Base-by-base conservation (phyloP, 2,888 invertebrate species). In the Oscheius sp. region DNA sequence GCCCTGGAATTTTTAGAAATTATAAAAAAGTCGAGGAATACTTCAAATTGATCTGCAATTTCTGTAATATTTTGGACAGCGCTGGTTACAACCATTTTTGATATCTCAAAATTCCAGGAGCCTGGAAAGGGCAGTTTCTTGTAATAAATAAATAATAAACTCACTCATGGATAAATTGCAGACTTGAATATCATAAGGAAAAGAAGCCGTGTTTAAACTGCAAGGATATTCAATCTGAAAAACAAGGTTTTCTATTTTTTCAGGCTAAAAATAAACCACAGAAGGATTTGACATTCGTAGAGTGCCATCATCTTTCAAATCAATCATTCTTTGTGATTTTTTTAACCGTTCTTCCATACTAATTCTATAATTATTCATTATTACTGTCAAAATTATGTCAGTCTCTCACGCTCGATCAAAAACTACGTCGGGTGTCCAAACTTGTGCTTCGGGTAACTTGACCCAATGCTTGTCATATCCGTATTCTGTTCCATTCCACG, bases 371-470 rank as follows among this genome's bases (percentile, higher is more conserved):
- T 12, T 35, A 35, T 6, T 16, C 2, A 59, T 6, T 9, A 35
- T 35, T 9, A 35, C n/a, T 35, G 9, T 35, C 35, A 3, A 35
- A 35, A 35, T 55, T 21, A 2, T 16, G 0, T 18, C 21, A 13
- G 43, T n/a, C n/a, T 43, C 74, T 53, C 61, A 83, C 83, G 78
- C 72, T 55, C 70, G 66, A 5, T 79, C 75, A 46, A 80, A 80
- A 6, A 81, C 74, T 12, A 81, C 76, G 69, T 81, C 83, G 6
- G 83, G 83, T 0, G 76, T 68, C 83, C 83, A 83, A 21, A 79
- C 75, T 35, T 68, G 64, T 1, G 56, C 52, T 7, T 74, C 76
- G 12, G 73, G 72, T 16, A 80, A 45, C 55, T 78, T 80, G 2
- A 80, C 58, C 78, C 78, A 80, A 0, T 78, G 75, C 9, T 69